Evolutionary conservation across 2,888 invertebrate genomes (phyloP).

Genomic region (Emmelina monodactyla): DNA sequence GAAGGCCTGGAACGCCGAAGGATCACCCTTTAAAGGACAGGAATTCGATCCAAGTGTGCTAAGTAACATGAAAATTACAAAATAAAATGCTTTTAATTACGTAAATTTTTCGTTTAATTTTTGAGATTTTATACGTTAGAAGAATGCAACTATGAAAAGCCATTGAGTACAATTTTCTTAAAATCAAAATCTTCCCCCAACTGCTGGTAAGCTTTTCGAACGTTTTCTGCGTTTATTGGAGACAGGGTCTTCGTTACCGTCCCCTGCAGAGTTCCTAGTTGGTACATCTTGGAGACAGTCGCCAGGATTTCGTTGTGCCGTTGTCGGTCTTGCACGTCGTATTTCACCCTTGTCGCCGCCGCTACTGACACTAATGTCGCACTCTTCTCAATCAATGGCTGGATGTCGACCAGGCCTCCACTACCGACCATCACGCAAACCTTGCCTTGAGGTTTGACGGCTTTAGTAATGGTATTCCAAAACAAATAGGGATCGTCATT

Average conservation of each 20-base stretch:
- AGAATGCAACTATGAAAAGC: no score
- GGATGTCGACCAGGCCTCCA: background rate
- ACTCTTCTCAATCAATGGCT: background rate
- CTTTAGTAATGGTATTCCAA: background rate
- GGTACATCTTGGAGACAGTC: background rate
- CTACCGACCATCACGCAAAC: background rate
- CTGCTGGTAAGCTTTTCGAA: constrained; percentile 3
- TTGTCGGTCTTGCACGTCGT: background rate
- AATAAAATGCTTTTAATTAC: constrained; percentile 3
- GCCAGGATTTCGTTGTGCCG: background rate
- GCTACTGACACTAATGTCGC: background rate
- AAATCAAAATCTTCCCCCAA: background rate
- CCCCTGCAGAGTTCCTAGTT: background rate
- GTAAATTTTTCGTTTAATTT: background rate
- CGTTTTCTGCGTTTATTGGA: constrained; percentile 1
- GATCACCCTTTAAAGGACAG: constrained; percentile 87
- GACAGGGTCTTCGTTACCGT: background rate
- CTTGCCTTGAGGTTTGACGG: background rate
- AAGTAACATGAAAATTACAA: constrained; percentile 17
- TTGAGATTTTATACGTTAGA: no score
- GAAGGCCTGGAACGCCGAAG: constrained; percentile 85
- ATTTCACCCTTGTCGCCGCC: background rate
- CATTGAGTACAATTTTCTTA: no score
- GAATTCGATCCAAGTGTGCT: constrained; percentile 76
- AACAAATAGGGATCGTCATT: background rate